Conservation (phyloP, 2,113 vertebrate species). For the Otolemur garnettii region DNA sequence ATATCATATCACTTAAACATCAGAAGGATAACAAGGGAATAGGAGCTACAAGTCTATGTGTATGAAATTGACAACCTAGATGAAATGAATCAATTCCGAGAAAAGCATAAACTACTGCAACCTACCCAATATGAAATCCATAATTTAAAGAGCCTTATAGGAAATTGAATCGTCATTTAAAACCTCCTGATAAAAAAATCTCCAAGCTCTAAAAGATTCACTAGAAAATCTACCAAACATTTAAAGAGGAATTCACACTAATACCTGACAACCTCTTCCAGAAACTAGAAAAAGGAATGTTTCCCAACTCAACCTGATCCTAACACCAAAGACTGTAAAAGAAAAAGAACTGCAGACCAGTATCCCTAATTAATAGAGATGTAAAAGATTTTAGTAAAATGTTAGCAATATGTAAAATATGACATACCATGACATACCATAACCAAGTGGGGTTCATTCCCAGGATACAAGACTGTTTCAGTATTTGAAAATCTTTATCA, state of each 20-base stretch:
- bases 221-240: not conserved
- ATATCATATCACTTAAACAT: not conserved
- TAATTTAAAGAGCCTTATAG: not conserved
- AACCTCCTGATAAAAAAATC: not conserved
- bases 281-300: not conserved
- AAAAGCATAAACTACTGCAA: not conserved
- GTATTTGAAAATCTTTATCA: not conserved
- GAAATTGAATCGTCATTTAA: not conserved
- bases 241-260: not conserved
- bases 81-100: not conserved
- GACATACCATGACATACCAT: not conserved
- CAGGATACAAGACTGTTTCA: not conserved
- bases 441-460: not conserved
- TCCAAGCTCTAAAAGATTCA: not conserved
- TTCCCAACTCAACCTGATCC: not conserved
- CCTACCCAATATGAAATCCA: not conserved
- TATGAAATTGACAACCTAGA: not conserved
- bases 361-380: not conserved
- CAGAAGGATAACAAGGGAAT: not conserved
- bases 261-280: not conserved
- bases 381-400: not conserved
- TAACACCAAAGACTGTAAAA: not conserved
- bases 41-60: not conserved
- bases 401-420: not conserved
- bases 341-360: not conserved